A percentile compares a stretch with the other conserved stretches of the same genome.
phyloP scores from a whole-genome alignment of 2,113 vertebrate genomes.

The Corydoras maculifer region DNA sequence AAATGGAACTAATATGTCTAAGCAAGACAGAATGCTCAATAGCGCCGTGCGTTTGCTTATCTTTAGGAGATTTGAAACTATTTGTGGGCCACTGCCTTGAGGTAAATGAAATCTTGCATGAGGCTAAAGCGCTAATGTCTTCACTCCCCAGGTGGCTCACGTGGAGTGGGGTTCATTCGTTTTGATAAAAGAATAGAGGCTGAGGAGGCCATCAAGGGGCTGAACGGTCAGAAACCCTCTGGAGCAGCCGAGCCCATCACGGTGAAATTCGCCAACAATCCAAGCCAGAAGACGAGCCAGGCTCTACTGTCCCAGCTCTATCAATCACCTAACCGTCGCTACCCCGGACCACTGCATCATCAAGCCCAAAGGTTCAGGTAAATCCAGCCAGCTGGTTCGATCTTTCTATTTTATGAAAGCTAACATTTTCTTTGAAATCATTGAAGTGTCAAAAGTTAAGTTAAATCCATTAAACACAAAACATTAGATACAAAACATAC shows the following conservation, averaged over 20 bases:
- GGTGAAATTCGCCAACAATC: constrained; percentile 99
- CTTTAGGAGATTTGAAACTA: constrained; percentile 26
- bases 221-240: constrained; percentile 98
- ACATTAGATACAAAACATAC: too few species aligned
- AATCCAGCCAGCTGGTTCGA: constrained; percentile 49
- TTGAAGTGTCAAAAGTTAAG: too few species aligned
- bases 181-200: constrained; percentile 99
- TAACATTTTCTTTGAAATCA: neutral
- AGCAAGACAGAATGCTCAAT: neutral
- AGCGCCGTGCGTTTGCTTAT: constrained; percentile 12
- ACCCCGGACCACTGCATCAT: constrained; percentile 96
- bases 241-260: constrained; percentile 98
- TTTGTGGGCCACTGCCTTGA: neutral
- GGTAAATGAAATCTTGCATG: neutral
- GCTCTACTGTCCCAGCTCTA: constrained; percentile 98
- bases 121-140: constrained; percentile 13
- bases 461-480: too few species aligned
- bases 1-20: constrained; percentile 12
- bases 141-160: constrained; percentile 89
- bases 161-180: constrained; percentile 98
- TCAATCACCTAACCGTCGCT: constrained; percentile 97
- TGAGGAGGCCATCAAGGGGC: constrained; percentile 99
- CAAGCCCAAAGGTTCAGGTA: constrained; percentile 99
- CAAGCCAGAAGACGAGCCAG: constrained; percentile 99
- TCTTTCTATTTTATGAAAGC: neutral